Percentiles rank a stretch among this genome's conserved stretches.
Evolutionary conservation across 1,140 invertebrate species (phyloP).

Genomic region (Delia radicum): DNA sequence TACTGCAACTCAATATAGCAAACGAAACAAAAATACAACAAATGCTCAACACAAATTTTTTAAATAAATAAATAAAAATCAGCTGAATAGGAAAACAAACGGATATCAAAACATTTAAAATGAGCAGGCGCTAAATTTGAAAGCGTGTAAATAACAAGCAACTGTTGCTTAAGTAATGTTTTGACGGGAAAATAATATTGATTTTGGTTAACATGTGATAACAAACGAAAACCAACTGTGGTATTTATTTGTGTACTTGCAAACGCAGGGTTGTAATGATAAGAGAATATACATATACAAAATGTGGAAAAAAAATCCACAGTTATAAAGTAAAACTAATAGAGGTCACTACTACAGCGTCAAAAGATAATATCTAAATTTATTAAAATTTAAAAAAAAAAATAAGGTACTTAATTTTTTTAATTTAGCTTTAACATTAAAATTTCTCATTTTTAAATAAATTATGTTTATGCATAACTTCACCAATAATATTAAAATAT

Average conservation of each 20-base stretch:
- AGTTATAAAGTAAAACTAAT: background rate
- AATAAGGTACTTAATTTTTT: background rate
- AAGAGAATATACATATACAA: no score
- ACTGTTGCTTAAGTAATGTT: background rate
- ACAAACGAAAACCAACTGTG: background rate
- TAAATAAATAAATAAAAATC: background rate
- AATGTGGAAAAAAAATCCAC: background rate
- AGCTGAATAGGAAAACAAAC: background rate
- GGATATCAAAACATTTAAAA: background rate
- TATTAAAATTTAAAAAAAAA: background rate
- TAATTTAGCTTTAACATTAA: background rate
- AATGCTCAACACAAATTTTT: background rate
- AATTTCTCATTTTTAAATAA: no score
- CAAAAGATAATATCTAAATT: background rate
- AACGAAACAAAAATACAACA: background rate
- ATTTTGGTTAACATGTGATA: background rate
- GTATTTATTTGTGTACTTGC: background rate
- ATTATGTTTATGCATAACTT: no score
- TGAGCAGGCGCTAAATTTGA: background rate
- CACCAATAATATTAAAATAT: background rate
- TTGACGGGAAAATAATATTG: background rate
- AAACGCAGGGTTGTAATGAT: background rate
- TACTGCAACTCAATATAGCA: no score
- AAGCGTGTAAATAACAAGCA: background rate
- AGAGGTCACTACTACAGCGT: background rate